phyloP scores from a whole-genome alignment of 2,888 invertebrate species.

The Scelioninae gen. 2 region DNA sequence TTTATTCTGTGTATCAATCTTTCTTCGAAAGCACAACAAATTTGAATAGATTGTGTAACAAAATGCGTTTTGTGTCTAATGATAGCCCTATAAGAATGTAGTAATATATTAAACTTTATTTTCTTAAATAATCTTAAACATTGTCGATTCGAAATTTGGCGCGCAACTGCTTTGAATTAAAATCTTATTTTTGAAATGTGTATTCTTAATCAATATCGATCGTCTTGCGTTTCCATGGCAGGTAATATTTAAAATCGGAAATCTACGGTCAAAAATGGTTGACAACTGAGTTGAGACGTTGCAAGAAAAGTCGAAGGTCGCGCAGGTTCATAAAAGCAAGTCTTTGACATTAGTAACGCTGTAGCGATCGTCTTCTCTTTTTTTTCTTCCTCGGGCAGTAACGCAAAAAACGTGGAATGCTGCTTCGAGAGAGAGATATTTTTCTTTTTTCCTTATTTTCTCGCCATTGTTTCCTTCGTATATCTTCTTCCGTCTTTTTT shows the following conservation, averaged over 20 bases:
- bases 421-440: constrained; percentile 22
- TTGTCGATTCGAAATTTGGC: too few relatives aligned
- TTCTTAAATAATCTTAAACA: too few relatives aligned
- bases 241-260: constrained; percentile 59
- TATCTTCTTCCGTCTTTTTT: background rate
- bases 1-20: too few relatives aligned
- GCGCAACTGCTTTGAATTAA: too few relatives aligned
- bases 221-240: constrained; percentile 57
- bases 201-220: constrained; percentile 50
- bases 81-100: too few relatives aligned
- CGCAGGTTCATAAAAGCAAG: constrained; percentile 58
- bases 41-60: too few relatives aligned
- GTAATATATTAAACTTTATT: too few relatives aligned
- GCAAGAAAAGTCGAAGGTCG: constrained; percentile 60
- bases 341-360: constrained; percentile 57
- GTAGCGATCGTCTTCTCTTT: constrained; percentile 18
- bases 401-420: constrained; percentile 41
- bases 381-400: background rate
- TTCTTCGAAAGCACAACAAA: too few relatives aligned
- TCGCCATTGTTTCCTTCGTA: background rate
- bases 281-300: constrained; percentile 49
- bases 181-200: too few relatives aligned
- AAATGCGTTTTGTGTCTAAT: too few relatives aligned
- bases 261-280: constrained; percentile 43
- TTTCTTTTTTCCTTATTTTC: constrained; percentile 28